phyloP scores from a whole-genome alignment of 2,113 vertebrate species.

The Erythrolamprus reginae region DNA sequence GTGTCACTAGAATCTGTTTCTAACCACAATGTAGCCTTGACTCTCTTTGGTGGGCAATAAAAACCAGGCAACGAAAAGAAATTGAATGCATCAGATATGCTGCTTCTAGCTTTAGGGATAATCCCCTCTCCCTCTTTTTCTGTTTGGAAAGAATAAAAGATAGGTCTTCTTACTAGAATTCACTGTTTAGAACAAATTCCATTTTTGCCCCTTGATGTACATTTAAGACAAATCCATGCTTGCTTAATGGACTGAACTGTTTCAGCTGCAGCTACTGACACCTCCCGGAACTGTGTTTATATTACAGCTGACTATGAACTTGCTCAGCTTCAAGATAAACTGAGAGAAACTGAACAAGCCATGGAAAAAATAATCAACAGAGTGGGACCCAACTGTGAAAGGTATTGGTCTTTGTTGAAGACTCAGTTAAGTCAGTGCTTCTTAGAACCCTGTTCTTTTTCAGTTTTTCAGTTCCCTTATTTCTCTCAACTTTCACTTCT shows the following conservation, averaged over 20 bases:
- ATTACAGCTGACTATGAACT: slow-evolving; percentile 88
- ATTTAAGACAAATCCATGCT: not conserved
- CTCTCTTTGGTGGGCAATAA: slow-evolving; percentile 4
- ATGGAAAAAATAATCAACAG: slow-evolving; percentile 91
- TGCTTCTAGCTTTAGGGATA: not conserved
- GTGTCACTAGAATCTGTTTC: not conserved
- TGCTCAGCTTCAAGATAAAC: slow-evolving; percentile 88
- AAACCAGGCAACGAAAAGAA: not conserved
- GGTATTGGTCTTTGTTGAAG: slow-evolving; percentile 64
- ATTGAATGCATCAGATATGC: slow-evolving; percentile 5
- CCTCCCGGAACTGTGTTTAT: slow-evolving; percentile 28
- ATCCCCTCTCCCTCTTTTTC: not conserved
- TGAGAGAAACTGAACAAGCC: slow-evolving; percentile 88
- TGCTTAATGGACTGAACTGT: slow-evolving; percentile 15
- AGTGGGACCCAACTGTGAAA: slow-evolving; percentile 76
- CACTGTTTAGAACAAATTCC: not conserved
- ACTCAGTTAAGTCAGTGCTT: not conserved
- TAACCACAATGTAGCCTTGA: not conserved
- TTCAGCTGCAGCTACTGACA: not conserved
- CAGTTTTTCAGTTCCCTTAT: too few species aligned
- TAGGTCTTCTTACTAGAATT: not conserved
- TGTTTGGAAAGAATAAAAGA: slow-evolving; percentile 4
- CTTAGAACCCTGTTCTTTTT: not conserved
- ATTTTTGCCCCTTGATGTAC: slow-evolving; percentile 2
- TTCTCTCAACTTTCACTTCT: too few species aligned